Percentiles rank a stretch among this genome's conserved stretches.
Conservation (phyloP, 2,888 invertebrate species). For the Microctonus aethiopoides region DNA sequence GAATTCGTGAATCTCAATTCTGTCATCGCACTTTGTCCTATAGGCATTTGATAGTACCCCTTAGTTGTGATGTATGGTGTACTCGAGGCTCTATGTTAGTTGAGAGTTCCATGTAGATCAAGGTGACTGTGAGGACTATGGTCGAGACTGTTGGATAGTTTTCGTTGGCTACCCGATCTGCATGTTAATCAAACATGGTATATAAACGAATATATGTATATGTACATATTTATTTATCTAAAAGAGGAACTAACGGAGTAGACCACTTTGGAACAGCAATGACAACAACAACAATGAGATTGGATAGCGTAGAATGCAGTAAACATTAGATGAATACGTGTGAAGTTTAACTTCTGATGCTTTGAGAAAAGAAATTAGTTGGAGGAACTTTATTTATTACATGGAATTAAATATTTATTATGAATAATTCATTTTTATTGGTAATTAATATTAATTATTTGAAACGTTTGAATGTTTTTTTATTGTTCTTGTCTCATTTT, state of each 20-base stretch:
- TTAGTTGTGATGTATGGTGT: slow-evolving; percentile 7
- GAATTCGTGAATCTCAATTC: slow-evolving; percentile 43
- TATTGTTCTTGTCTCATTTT: too few relatives aligned
- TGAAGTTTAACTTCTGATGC: too few relatives aligned
- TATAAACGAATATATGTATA: slow-evolving; percentile 12
- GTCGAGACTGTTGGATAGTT: slow-evolving; percentile 38
- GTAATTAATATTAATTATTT: too few relatives aligned
- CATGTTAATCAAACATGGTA: slow-evolving; percentile 40
- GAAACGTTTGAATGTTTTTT: too few relatives aligned
- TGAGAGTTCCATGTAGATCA: slow-evolving; percentile 24
- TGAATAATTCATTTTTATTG: too few relatives aligned
- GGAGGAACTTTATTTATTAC: too few relatives aligned
- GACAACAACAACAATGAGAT: neutral
- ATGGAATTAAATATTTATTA: too few relatives aligned
- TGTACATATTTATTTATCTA: neutral
- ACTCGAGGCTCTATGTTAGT: slow-evolving; percentile 23
- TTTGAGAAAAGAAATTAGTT: too few relatives aligned
- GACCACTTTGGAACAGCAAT: neutral
- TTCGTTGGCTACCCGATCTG: slow-evolving; percentile 42
- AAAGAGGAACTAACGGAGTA: neutral
- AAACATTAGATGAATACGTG: too few relatives aligned
- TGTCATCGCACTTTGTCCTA: slow-evolving; percentile 20
- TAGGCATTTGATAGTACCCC: slow-evolving; percentile 11
- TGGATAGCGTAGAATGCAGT: too few relatives aligned
- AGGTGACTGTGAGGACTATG: slow-evolving; percentile 1